Conservation (phyloP, 2,888 invertebrate genomes). For the Adela reaumurella region DNA sequence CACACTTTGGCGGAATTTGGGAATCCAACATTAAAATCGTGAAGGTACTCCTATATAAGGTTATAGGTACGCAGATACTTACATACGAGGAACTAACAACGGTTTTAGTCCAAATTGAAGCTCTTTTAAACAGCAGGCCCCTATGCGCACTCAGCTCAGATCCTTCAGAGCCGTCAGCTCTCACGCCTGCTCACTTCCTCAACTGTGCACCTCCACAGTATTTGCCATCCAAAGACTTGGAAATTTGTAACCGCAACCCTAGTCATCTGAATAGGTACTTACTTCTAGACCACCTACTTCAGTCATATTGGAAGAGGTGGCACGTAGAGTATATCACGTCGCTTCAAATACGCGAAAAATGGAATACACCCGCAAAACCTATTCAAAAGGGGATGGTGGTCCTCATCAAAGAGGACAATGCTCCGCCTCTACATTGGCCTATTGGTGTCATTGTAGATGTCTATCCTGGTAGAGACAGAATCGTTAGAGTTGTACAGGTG, state of each 20-base stretch:
- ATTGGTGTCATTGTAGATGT: too few species aligned
- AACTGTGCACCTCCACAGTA: constrained; percentile 3
- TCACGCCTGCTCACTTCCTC: constrained; percentile 11
- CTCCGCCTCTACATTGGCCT: too few species aligned
- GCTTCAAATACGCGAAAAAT: constrained; percentile 6
- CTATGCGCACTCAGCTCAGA: background rate
- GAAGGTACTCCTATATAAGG: background rate
- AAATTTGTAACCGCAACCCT: background rate
- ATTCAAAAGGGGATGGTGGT: too few species aligned
- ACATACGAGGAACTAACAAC: constrained; percentile 1
- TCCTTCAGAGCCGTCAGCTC: background rate
- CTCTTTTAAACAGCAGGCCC: constrained; percentile 1
- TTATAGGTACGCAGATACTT: background rate
- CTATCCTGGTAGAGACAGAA: too few species aligned
- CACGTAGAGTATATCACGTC: constrained; percentile 5
- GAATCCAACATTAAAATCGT: constrained; percentile 1
- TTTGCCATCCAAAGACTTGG: constrained; percentile 5
- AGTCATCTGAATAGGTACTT: constrained; percentile 1
- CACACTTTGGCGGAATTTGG: constrained; percentile 7
- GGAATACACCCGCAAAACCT: constrained; percentile 1
- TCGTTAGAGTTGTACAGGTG: too few species aligned
- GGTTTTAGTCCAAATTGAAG: constrained; percentile 1
- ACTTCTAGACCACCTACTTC: constrained; percentile 9
- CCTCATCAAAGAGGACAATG: too few species aligned
- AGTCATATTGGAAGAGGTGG: constrained; percentile 7